phyloP scores from a whole-genome alignment of 2,888 invertebrate species.

The Carcina quercana region DNA sequence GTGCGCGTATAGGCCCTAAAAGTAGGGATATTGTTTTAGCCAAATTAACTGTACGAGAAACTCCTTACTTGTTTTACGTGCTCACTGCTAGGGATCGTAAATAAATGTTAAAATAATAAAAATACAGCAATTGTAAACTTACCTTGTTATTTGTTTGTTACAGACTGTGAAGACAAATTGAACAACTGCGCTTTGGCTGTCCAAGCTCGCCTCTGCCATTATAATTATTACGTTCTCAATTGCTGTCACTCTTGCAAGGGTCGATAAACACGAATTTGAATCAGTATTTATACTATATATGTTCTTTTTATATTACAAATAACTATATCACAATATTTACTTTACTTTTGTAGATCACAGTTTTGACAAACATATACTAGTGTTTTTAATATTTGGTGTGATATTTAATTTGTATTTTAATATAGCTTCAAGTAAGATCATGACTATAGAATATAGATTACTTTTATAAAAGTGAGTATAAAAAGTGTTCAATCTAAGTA shows the following conservation, averaged over 20 bases:
- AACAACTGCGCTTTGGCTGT: conserved; percentile 87
- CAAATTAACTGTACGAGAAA: too few species aligned
- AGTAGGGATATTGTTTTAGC: too few species aligned
- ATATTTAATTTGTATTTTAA: conserved; percentile 32
- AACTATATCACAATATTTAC: conserved; percentile 17
- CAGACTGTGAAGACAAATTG: conserved; percentile 81
- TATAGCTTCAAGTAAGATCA: conserved; percentile 7
- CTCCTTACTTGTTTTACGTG: too few species aligned
- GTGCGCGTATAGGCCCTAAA: too few species aligned
- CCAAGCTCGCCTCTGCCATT: conserved; percentile 89
- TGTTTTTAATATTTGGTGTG: conserved; percentile 45
- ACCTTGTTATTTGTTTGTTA: conserved; percentile 18
- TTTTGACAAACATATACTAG: conserved; percentile 1
- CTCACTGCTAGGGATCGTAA: too few species aligned
- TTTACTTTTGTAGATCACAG: conserved; percentile 1
- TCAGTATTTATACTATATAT: too few species aligned
- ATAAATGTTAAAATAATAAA: too few species aligned
- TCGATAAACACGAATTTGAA: conserved; percentile 18
- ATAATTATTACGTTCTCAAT: conserved; percentile 87
- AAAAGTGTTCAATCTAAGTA: conserved; percentile 7
- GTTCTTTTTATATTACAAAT: conserved; percentile 22
- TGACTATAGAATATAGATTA: conserved; percentile 15
- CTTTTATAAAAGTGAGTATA: conserved; percentile 11
- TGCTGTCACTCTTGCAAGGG: conserved; percentile 84
- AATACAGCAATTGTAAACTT: too few species aligned